Evolutionary conservation across 2,113 vertebrate species (phyloP).

Genomic region (Tachysurus vachellii): DNA sequence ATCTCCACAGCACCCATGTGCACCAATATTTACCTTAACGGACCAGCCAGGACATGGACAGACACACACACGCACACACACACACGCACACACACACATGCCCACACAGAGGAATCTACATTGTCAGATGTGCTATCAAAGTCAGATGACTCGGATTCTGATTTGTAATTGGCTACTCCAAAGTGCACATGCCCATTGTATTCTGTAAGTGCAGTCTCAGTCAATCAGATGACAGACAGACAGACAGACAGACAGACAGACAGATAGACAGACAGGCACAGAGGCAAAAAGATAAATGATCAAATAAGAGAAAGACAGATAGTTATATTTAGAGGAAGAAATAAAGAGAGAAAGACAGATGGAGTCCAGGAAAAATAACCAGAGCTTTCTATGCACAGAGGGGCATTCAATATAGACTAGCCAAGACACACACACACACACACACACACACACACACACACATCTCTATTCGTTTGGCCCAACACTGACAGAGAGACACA

Average conservation of each 20-base stretch:
- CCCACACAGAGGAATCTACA: neutral
- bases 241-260: neutral
- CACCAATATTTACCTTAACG: slow-evolving; percentile 99
- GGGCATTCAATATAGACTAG: slow-evolving; percentile 6
- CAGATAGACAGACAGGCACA: slow-evolving; percentile 13
- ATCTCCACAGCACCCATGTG: slow-evolving; percentile 97
- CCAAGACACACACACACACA: slow-evolving; percentile 19
- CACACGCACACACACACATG: slow-evolving; percentile 60
- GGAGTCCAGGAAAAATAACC: slow-evolving; percentile 46
- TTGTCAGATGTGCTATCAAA: slow-evolving; percentile 4
- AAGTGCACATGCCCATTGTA: too few relatives aligned
- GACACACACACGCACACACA: slow-evolving; percentile 2
- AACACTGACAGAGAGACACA: slow-evolving; percentile 14
- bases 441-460: slow-evolving; percentile 24
- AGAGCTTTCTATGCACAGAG: slow-evolving; percentile 6
- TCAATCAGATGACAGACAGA: neutral
- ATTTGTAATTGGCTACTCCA: neutral
- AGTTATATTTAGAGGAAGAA: slow-evolving; percentile 38
- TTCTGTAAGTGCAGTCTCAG: too few relatives aligned
- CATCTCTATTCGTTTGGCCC: neutral
- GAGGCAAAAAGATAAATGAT: slow-evolving; percentile 8
- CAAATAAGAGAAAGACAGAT: neutral
- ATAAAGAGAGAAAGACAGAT: slow-evolving; percentile 34
- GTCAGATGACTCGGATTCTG: neutral
- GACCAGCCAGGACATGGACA: slow-evolving; percentile 79